phyloP scores from a whole-genome alignment of 2,797 vertebrate species.

The Paedocypris micromegethes region DNA sequence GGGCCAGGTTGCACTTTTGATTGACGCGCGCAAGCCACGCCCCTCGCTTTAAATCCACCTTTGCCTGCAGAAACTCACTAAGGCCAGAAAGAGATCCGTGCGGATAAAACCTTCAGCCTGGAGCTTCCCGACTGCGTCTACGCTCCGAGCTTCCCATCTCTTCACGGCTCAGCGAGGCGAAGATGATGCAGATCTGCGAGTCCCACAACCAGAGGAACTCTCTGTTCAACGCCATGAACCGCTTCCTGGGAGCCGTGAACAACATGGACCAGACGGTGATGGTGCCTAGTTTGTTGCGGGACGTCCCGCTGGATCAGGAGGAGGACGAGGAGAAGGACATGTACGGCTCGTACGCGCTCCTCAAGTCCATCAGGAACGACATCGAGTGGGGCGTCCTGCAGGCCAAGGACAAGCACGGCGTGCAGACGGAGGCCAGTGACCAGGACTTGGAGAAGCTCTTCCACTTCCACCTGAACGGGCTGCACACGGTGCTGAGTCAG shows the following conservation, averaged over 20 bases:
- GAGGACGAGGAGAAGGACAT: constrained; percentile 80
- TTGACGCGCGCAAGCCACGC: constrained; percentile 41
- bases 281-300: constrained; percentile 91
- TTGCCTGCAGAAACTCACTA: constrained; percentile 2
- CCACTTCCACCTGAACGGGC: constrained; percentile 83
- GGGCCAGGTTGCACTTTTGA: constrained; percentile 14
- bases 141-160: background rate
- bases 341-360: constrained; percentile 91
- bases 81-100: constrained; percentile 2
- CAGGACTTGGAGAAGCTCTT: constrained; percentile 86
- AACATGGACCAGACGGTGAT: constrained; percentile 99
- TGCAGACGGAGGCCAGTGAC: constrained; percentile 62
- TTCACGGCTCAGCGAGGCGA: constrained; percentile 4
- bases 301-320: constrained; percentile 86
- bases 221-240: constrained; percentile 88
- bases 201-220: constrained; percentile 87
- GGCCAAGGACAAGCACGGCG: constrained; percentile 66
- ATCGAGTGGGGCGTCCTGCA: constrained; percentile 90
- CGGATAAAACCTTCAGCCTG: constrained; percentile 6
- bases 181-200: constrained; percentile 83
- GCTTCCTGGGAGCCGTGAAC: constrained; percentile 92
- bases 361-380: constrained; percentile 92
- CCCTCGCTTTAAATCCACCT: constrained; percentile 24
- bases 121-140: background rate
- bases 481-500: constrained; percentile 81